Evolutionary conservation across 2,888 invertebrate species (phyloP).

Genomic region (Hylaea fasciaria): DNA sequence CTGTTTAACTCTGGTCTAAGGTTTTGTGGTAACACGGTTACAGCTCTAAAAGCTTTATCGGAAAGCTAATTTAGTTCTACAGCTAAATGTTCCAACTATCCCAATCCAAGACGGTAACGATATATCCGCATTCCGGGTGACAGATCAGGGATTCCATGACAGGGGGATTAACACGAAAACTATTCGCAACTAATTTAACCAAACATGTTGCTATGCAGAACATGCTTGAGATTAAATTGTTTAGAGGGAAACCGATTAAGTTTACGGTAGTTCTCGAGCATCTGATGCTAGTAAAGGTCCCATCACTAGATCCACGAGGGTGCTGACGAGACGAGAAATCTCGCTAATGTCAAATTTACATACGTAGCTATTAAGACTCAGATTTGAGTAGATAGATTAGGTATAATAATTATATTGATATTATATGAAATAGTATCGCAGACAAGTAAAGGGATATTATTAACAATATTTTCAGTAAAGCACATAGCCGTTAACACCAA

Average conservation of each 20-base stretch:
- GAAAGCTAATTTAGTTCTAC: not conserved
- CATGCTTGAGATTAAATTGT: conserved; percentile 26
- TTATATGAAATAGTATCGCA: not conserved
- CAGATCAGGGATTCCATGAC: not conserved
- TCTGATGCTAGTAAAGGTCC: conserved; percentile 20
- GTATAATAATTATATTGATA: not conserved
- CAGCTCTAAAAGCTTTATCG: no score
- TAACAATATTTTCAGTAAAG: no score
- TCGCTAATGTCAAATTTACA: conserved; percentile 10
- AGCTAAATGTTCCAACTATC: not conserved
- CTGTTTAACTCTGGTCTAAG: no score
- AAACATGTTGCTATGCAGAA: conserved; percentile 17
- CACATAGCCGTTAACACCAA: no score
- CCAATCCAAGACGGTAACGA: not conserved
- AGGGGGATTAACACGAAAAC: not conserved
- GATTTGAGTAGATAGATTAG: conserved; percentile 5
- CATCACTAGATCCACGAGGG: conserved; percentile 6
- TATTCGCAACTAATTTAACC: conserved; percentile 23
- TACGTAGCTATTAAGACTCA: conserved; percentile 12
- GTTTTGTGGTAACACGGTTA: no score
- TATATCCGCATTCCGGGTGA: not conserved
- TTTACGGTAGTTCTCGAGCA: conserved; percentile 19
- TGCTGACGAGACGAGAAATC: conserved; percentile 11
- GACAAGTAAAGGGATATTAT: no score
- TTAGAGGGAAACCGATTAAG: conserved; percentile 18